Base-by-base conservation (phyloP, 2,113 vertebrate genomes). In the Sprattus sprattus region DNA sequence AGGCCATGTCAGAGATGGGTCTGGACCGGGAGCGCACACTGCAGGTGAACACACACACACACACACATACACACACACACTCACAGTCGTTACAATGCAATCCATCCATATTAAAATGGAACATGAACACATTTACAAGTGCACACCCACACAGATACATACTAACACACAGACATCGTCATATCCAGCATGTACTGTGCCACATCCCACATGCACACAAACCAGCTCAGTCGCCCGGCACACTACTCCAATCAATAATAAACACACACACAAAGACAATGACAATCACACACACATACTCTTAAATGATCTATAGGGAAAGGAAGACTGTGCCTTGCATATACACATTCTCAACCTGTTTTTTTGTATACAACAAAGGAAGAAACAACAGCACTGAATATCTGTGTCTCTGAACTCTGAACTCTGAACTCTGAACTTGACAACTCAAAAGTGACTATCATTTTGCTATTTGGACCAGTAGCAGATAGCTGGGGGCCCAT, bases 1-100 rank as follows among this genome's bases (percentile, higher is more conserved):
- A 97, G 89, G 97, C 97, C 28, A 99, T 99, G 98, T 96, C 93
- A 0, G 97, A 99, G 80, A 98, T 99, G 97, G 98, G 98, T 45
- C 93, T 99, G 92, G 97, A 99, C 90, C 95, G 96, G 84, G 98
- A 99, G 78, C 96, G 96, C 90, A 98, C 97, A 0, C 85, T 99
- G 39, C 97, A 99, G 97, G 98, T 97, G 87, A n/a, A 83, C 88
- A 81, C 85, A 60, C 78, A 71, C 85, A 64, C 67, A 83, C 39
- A 60, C 44, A 81, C 8, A 57, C 2, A 54, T 15, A 7, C 50
- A 67, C 18, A 18, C 18, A 25, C 49, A 32, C 45, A 64, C 64
- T 60, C 57, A 64, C 20, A n/a, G 57, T 64, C 57, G 1, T 64
- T 8, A 71, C 15, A 3, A 25, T 32, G 1, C 64, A 71, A 32